A percentile compares a stretch with the other conserved stretches of the same genome.
phyloP scores from a whole-genome alignment of 2,888 invertebrate genomes.

The Lissocephala sabroskyi region DNA sequence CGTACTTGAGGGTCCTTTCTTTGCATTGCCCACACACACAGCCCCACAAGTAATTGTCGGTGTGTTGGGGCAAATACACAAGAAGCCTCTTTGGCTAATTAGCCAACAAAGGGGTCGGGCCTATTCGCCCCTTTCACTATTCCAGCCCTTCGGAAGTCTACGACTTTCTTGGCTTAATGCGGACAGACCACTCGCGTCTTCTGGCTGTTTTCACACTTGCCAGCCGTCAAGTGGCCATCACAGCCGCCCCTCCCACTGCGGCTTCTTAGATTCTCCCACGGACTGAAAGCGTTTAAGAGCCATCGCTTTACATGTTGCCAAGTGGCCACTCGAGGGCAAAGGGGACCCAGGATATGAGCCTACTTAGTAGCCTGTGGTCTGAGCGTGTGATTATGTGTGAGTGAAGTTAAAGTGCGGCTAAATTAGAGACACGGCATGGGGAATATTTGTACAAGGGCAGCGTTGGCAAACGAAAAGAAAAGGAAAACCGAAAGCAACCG shows the following conservation, averaged over 20 bases:
- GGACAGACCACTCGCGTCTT: too few relatives aligned
- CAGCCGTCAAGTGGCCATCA: not conserved
- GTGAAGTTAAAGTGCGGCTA: not conserved
- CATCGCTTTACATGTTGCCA: conserved; percentile 26
- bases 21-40: conserved; percentile 1
- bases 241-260: not conserved
- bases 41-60: not conserved
- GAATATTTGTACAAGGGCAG: conserved; percentile 3
- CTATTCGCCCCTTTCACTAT: too few relatives aligned
- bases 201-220: too few relatives aligned
- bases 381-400: conserved; percentile 14
- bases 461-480: not conserved
- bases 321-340: conserved; percentile 31
- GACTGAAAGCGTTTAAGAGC: not conserved
- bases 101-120: conserved; percentile 44
- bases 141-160: too few relatives aligned
- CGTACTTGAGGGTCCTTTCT: conserved; percentile 21
- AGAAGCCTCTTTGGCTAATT: conserved; percentile 55
- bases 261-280: too few relatives aligned
- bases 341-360: not conserved
- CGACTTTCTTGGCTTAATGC: too few relatives aligned
- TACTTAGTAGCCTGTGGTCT: conserved; percentile 1
- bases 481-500: conserved; percentile 13
- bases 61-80: conserved; percentile 26
- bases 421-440: conserved; percentile 1